phyloP scores from a whole-genome alignment of 2,113 vertebrate genomes.

The Melierax canorus region DNA sequence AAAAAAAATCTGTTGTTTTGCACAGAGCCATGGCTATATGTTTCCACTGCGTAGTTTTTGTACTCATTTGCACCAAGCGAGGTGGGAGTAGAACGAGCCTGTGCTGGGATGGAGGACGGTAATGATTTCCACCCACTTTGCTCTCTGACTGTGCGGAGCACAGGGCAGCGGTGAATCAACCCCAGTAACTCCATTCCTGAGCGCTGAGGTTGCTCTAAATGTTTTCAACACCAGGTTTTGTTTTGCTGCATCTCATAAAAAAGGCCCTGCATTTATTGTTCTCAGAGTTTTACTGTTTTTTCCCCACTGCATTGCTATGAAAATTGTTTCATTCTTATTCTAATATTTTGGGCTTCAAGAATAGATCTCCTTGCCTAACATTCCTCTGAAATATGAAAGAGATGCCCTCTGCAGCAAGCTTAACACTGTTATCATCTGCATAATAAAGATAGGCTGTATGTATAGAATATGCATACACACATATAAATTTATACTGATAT shows the following conservation, averaged over 20 bases:
- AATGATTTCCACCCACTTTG: not conserved
- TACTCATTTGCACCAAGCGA: not conserved
- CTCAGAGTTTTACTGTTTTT: not conserved
- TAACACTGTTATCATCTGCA: constrained; percentile 45
- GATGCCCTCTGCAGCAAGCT: constrained; percentile 10
- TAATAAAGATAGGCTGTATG: constrained; percentile 50
- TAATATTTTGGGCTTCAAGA: constrained; percentile 8
- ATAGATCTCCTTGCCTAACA: not conserved
- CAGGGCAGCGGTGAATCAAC: not conserved
- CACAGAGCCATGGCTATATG: not conserved
- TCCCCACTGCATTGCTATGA: not conserved
- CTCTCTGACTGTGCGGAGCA: not conserved
- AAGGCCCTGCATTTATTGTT: not conserved
- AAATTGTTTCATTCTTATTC: constrained; percentile 33
- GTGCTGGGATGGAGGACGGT: not conserved
- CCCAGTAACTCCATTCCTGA: not conserved
- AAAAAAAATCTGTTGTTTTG: not conserved
- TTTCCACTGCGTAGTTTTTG: not conserved
- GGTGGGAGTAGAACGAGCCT: not conserved
- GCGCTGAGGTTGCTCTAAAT: not conserved
- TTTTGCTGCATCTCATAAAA: not conserved
- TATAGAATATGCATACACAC: constrained; percentile 10
- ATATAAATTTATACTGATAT: constrained; percentile 40
- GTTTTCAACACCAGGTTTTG: not conserved
- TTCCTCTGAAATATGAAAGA: constrained; percentile 26